These are phyloP conservation scores for Myiozetetes cayanensis DNA, from an alignment of 2,113 vertebrate species.

Conservation along the genomic window DNA sequence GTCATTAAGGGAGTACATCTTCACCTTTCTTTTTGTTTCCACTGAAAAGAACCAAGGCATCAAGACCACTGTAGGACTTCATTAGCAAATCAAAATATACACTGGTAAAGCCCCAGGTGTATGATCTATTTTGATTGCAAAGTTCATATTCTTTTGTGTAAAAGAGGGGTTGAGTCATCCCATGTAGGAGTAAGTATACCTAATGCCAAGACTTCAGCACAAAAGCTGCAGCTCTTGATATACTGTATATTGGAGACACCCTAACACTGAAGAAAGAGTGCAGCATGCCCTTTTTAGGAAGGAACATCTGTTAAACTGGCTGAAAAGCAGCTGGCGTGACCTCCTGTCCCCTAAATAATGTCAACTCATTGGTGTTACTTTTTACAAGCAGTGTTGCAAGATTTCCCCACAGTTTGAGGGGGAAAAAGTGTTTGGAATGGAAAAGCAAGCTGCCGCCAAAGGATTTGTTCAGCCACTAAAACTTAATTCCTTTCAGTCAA, in stretches of 20 bases:
- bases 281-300: constrained; percentile 11
- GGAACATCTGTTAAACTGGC: background rate
- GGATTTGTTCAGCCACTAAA: constrained; percentile 16
- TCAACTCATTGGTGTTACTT: background rate
- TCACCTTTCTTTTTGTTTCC: background rate
- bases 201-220: background rate
- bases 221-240: background rate
- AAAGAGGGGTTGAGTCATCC: background rate
- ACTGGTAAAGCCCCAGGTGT: background rate
- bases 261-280: background rate
- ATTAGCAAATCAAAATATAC: background rate
- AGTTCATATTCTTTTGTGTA: background rate
- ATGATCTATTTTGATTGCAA: background rate
- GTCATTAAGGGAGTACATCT: background rate
- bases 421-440: background rate
- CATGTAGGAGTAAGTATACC: background rate
- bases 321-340: background rate
- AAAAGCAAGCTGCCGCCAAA: constrained; percentile 27
- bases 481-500: constrained; percentile 12
- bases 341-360: background rate
- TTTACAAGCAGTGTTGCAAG: background rate
- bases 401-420: background rate
- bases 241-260: background rate
- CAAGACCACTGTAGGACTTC: background rate
- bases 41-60: background rate